phyloP scores from a whole-genome alignment of 2,888 invertebrate species.

The Cristatella mucedo region DNA sequence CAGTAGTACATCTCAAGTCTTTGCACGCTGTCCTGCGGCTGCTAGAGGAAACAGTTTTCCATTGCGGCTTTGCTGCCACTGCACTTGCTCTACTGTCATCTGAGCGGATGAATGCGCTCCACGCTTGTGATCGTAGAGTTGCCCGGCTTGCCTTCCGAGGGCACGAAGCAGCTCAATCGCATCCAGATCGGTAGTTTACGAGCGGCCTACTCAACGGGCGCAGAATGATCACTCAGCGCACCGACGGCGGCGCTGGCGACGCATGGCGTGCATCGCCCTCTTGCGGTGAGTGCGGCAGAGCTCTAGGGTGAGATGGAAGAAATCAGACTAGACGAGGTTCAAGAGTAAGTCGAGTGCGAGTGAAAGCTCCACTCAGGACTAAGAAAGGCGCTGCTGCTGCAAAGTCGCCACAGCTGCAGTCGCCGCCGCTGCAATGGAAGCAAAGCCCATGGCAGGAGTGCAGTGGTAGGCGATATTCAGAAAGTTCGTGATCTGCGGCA shows the following conservation, averaged over 20 bases:
- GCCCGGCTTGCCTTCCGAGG: conserved; percentile 75
- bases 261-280: conserved; percentile 82
- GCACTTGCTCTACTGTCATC: too few species aligned
- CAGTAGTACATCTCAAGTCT: too few species aligned
- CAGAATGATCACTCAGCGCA: conserved; percentile 90
- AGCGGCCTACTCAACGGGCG: conserved; percentile 84
- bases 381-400: too few species aligned
- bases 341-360: conserved; percentile 70
- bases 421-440: too few species aligned
- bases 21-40: too few species aligned
- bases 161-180: conserved; percentile 67
- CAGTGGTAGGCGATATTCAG: too few species aligned
- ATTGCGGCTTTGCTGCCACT: neutral
- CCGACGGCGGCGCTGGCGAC: conserved; percentile 99
- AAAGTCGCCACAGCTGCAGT: too few species aligned
- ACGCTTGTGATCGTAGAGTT: too few species aligned
- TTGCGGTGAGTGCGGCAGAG: conserved; percentile 75
- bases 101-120: too few species aligned
- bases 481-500: too few species aligned
- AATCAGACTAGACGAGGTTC: conserved; percentile 72
- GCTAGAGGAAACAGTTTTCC: neutral
- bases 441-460: too few species aligned
- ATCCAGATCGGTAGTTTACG: conserved; percentile 92
- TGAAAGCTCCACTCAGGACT: too few species aligned
- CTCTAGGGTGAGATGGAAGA: conserved; percentile 50